Conservation (phyloP, 1,140 invertebrate genomes). For the Yoshiicerus persimilis region DNA sequence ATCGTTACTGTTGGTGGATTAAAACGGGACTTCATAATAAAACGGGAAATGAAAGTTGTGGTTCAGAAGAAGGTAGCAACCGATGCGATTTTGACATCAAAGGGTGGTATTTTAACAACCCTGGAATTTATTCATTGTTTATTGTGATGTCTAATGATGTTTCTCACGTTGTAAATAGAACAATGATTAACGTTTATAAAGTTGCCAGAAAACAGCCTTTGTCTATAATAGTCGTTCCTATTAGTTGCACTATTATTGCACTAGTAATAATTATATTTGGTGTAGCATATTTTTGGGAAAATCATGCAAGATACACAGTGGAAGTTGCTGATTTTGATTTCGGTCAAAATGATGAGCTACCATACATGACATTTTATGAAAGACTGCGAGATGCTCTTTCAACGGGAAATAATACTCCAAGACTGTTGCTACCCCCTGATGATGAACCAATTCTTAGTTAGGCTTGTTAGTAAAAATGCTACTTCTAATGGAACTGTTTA, state of each 20-base stretch:
- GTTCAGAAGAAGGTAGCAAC: slow-evolving; percentile 45
- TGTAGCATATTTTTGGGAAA: slow-evolving; percentile 67
- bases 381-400: slow-evolving; percentile 72
- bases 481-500: neutral
- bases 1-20: slow-evolving; percentile 61
- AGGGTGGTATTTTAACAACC: slow-evolving; percentile 66
- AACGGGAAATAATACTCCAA: neutral
- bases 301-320: slow-evolving; percentile 65
- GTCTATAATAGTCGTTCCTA: slow-evolving; percentile 80
- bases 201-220: slow-evolving; percentile 73
- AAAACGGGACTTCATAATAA: slow-evolving; percentile 69
- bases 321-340: slow-evolving; percentile 89
- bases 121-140: slow-evolving; percentile 68
- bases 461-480: neutral
- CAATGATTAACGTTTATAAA: slow-evolving; percentile 63
- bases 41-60: slow-evolving; percentile 63
- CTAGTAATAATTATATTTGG: slow-evolving; percentile 80
- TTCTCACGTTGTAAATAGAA: slow-evolving; percentile 64
- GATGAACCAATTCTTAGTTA: slow-evolving; percentile 3
- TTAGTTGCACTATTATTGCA: slow-evolving; percentile 73
- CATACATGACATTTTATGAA: slow-evolving; percentile 81
- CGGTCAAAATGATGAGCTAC: slow-evolving; percentile 73
- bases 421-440: neutral
- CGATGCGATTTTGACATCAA: slow-evolving; percentile 65
- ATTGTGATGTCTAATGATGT: slow-evolving; percentile 74